Base-by-base conservation (phyloP, 2,888 invertebrate species). In the Luperina testacea region DNA sequence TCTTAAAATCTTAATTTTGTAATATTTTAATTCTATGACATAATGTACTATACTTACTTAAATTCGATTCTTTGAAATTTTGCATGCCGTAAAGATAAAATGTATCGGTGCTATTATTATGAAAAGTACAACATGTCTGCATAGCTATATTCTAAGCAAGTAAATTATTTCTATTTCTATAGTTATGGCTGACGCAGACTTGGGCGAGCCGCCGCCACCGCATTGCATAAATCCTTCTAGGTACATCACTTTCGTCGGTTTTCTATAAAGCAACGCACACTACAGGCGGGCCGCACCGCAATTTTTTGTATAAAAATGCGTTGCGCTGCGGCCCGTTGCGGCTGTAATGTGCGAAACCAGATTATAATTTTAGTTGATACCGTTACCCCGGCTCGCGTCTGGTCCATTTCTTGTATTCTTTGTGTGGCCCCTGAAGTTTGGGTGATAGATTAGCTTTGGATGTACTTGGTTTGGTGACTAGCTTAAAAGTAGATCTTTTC, bases 401-500 rank as follows among this genome's bases (percentile, higher is more conserved):
- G 2, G 90, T 89, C 94, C 93, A 94, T 77, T 91, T 92, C 77
- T 92, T 94, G 72, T 90, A 92, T 48, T 94, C 94, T 74, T 90
- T 93, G 42, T 89, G 88, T 0, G 90, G 89, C 0, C n/a, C 27
- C 0, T 11, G 63, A 11, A 9, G 0, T 24, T 7, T 17, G 6
- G 15, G 1, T 15, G 9, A 0, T 6, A 85, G 86, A 70, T 89
- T 89, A 87, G 88, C 83, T 64, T 74, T 88, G 17, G 84, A 65
- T 17, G 65, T 38, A 42, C 73, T 59, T 17, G 24, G 68, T 48
- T 84, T 71, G 15, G 42, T 45, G 53, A 63, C 53, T 9, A 69
- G 27, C 42, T 15, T 61, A 6, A 32, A 11, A 48, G 5, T 4
- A 11, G 74, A 27, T 70, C 27, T 68, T 27, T 80, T 84, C 24